A percentile compares a stretch with the other conserved stretches of the same genome.
These are phyloP conservation scores for Arrhamphus sclerolepis DNA, from an alignment of 2,797 vertebrate species.

Conservation along the genomic window DNA sequence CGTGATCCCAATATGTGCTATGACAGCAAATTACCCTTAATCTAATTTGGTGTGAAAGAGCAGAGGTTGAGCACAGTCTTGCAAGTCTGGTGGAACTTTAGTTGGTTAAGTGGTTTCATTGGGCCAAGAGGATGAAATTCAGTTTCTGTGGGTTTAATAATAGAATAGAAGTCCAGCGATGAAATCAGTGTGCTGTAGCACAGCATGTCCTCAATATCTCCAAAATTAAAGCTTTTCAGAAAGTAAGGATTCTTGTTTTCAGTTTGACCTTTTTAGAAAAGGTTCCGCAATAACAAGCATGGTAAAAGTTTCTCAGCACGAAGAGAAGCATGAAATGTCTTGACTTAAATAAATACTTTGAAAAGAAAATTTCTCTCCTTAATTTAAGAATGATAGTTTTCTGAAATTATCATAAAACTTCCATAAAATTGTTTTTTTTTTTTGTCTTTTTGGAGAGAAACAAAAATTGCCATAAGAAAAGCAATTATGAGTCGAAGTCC, in stretches of 20 bases:
- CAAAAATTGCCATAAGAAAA: slow-evolving; percentile 8
- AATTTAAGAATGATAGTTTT: neutral
- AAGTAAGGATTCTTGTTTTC: slow-evolving; percentile 12
- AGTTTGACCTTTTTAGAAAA: slow-evolving; percentile 37
- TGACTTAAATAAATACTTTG: neutral
- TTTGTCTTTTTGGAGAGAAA: too few relatives aligned
- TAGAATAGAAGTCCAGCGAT: slow-evolving; percentile 6
- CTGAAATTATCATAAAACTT: slow-evolving; percentile 5
- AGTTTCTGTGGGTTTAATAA: slow-evolving; percentile 16
- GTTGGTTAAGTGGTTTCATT: slow-evolving; percentile 52
- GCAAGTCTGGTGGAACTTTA: slow-evolving; percentile 14
- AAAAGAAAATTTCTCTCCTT: neutral
- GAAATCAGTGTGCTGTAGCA: neutral
- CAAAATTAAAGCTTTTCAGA: neutral
- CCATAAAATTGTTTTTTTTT: neutral
- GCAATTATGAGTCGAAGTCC: slow-evolving; percentile 38
- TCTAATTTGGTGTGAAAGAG: slow-evolving; percentile 20
- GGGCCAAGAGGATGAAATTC: slow-evolving; percentile 8
- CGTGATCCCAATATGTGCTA: slow-evolving; percentile 2
- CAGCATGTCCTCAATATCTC: slow-evolving; percentile 6
- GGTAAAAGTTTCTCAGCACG: slow-evolving; percentile 10
- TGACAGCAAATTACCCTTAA: slow-evolving; percentile 30
- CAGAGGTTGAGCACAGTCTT: slow-evolving; percentile 1
- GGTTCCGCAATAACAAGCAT: slow-evolving; percentile 4
- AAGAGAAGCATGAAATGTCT: slow-evolving; percentile 5